Percentiles rank a stretch among this genome's conserved stretches.
Evolutionary conservation across 2,113 vertebrate species (phyloP).

Genomic region (Colinus virginianus): DNA sequence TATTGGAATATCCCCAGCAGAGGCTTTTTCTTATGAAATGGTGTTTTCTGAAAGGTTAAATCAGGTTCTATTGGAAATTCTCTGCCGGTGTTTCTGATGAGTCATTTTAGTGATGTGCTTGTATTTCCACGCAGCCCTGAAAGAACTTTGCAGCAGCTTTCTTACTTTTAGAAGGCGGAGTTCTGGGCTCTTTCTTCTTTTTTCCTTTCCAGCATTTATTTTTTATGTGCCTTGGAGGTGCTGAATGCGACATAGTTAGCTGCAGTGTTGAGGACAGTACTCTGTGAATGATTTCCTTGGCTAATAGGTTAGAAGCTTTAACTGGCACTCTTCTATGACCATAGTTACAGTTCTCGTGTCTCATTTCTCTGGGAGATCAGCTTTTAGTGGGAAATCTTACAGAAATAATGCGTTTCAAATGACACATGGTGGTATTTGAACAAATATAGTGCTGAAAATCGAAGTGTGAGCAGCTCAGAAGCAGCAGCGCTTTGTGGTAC

Average conservation of each 20-base stretch:
- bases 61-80: constrained; percentile 13
- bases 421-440: rapidly evolving
- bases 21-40: constrained; percentile 9
- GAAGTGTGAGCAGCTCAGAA: too few relatives aligned
- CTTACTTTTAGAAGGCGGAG: neutral
- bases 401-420: neutral
- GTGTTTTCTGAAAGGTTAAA: constrained; percentile 35
- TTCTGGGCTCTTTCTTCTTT: neutral
- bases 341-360: rapidly evolving
- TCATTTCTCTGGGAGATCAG: rapidly evolving
- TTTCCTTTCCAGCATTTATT: neutral
- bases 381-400: rapidly evolving
- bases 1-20: neutral
- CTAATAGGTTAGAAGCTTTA: neutral
- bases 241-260: neutral
- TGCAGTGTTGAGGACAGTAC: neutral
- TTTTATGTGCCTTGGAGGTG: neutral
- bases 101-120: constrained; percentile 9
- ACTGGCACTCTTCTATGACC: rapidly evolving
- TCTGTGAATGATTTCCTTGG: neutral
- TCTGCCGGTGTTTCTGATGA: constrained; percentile 24
- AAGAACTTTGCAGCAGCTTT: neutral
- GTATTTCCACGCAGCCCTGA: neutral
- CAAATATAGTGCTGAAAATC: rapidly evolving
- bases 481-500: rapidly evolving